phyloP scores from a whole-genome alignment of 2,113 vertebrate species.

The Nycticorax nycticorax region DNA sequence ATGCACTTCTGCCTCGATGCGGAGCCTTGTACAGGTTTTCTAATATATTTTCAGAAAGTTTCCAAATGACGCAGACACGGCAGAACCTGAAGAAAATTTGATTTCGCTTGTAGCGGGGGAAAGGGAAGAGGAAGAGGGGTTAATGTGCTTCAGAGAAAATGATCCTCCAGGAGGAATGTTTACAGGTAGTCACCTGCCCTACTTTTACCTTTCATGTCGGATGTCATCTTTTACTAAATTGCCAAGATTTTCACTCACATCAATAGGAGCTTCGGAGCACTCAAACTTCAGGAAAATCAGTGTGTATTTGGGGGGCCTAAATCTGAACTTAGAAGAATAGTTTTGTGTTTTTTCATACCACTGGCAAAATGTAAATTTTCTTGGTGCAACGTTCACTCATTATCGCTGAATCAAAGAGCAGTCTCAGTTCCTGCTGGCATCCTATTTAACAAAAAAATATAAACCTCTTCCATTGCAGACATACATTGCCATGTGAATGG shows the following conservation, averaged over 20 bases:
- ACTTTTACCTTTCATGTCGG: not conserved
- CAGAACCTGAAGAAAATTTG: conserved; percentile 3
- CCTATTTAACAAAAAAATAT: conserved; percentile 16
- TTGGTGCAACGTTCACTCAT: conserved; percentile 15
- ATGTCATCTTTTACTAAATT: conserved; percentile 7
- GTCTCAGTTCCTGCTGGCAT: conserved; percentile 42
- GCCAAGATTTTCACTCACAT: not conserved
- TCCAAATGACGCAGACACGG: not conserved
- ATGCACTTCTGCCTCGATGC: not conserved
- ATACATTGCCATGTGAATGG: not conserved
- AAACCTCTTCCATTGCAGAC: not conserved
- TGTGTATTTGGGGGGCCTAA: not conserved
- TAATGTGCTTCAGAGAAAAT: not conserved
- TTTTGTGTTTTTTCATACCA: not conserved
- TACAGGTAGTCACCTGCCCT: not conserved
- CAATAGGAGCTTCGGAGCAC: not conserved
- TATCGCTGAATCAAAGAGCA: conserved; percentile 59
- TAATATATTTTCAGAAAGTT: conserved; percentile 21
- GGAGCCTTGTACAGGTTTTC: not conserved
- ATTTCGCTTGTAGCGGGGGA: not conserved
- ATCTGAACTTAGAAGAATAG: not conserved
- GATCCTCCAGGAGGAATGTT: not conserved
- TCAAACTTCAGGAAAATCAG: conserved; percentile 20
- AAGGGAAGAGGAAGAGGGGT: not conserved
- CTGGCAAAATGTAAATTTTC: conserved; percentile 31